Evolutionary conservation across 1,140 invertebrate genomes (phyloP), one percentile per base, ranked within the genome.

Genomic region (Helicoverpa zea): DNA sequence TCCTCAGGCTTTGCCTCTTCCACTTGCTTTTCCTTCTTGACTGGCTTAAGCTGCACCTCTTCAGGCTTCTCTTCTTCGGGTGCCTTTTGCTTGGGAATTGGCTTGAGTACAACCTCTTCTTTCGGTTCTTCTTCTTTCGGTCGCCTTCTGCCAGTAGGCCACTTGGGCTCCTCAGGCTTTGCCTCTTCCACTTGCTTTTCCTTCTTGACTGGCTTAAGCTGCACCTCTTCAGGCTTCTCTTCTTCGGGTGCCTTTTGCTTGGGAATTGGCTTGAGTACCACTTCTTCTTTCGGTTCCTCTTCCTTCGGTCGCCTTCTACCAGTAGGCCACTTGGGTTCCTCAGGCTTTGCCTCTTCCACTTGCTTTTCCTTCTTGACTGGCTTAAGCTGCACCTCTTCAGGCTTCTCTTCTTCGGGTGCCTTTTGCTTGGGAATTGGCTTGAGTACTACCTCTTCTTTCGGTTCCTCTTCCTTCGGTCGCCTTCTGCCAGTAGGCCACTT

Each of bases 331-430:
- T 80, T 80, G 3, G 13, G n/a, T 56, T 80, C 72, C 43, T 76
- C 49, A 1, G 58, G 13, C 43, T 81, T 63, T 7, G n/a, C 35
- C 64, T 82, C 66, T 13, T 87, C 82, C 84, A 87, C 84, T 30
- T 93, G 91, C 68, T 87, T 85, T 59, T 92, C 80, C 81, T 94
- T 89, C 81, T 95, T 91, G 58, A 88, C 72, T 29, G 81, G 81
- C 85, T 87, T 18, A 63, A 81, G 52, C 47, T 66, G 29, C 29
- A 82, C 43, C 68, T 81, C 73, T 68, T 86, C 79, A n/a, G 72
- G 80, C 66, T 81, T 74, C 16, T 82, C 49, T 54, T 82, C 83
- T 47, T 82, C 82, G 7, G 58, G 75, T 75, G 63, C 66, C 14
- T 80, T 80, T 52, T 80, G 59, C 66, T 82, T 80, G 1, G 78